A percentile compares a stretch with the other conserved stretches of the same genome.
Conservation (phyloP, 2,888 invertebrate genomes). For the Rapana venosa region DNA sequence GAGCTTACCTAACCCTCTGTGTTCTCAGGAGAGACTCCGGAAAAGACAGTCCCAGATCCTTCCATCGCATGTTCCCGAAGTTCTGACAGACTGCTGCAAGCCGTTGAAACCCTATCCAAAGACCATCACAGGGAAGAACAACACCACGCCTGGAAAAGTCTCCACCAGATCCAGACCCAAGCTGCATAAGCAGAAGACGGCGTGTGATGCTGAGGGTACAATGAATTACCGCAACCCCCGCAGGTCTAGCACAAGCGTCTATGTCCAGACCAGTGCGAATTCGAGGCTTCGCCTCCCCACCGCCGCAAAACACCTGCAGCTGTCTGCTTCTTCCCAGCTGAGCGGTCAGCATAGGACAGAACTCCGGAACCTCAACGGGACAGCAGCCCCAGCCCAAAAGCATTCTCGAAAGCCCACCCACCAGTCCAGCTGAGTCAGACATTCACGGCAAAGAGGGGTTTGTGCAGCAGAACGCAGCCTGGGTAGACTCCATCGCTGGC, state of each 20-base stretch:
- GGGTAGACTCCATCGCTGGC: conserved; percentile 69
- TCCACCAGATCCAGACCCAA: neutral
- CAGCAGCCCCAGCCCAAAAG: neutral
- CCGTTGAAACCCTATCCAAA: conserved; percentile 11
- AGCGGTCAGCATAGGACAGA: neutral
- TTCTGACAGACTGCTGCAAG: conserved; percentile 25
- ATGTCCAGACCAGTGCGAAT: neutral
- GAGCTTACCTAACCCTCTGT: neutral
- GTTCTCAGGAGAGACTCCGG: neutral
- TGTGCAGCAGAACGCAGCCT: conserved; percentile 64
- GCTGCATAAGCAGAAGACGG: conserved; percentile 28
- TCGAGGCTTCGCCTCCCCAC: neutral
- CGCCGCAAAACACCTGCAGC: conserved; percentile 20
- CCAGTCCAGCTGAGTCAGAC: neutral
- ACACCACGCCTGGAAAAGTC: neutral
- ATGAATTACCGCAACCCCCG: conserved; percentile 50
- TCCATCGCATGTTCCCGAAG: neutral
- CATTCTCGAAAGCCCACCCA: conserved; percentile 10
- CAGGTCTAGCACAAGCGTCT: conserved; percentile 54
- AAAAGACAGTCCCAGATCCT: no score
- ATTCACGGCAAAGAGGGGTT: conserved; percentile 20
- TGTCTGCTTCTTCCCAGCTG: neutral
- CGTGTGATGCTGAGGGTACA: conserved; percentile 42
- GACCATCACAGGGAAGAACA: neutral
- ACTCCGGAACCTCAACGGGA: conserved; percentile 9